Evolutionary conservation across 2,113 vertebrate species (phyloP), one percentile per base, ranked within the genome.

Genomic region (Urocitellus parryii): DNA sequence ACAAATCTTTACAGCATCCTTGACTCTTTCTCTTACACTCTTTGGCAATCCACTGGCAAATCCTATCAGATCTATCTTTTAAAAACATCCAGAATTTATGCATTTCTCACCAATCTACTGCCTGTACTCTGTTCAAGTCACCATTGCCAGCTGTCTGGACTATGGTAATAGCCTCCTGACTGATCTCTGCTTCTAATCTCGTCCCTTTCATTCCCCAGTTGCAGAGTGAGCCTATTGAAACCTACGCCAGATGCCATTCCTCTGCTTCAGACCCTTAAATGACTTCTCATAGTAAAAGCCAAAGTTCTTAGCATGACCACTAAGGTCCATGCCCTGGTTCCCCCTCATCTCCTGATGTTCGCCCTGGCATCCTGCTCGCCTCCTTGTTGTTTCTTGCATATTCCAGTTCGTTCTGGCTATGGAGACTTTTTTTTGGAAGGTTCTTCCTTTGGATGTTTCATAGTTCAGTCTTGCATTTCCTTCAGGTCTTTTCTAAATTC

Each of bases 241-340:
- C 25, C 34, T n/a, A 68, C 85, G 12, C 22, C 79, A 86, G 51
- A 85, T 24, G 25, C 29, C 18, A 45, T 61, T 45, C 22, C 22
- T 92, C 48, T 72, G 34, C 29, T 70, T 63, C 58, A 89, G 83
- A 63, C 18, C 25, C 18, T 84, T 34, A 81, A 58, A 39, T 61
- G 34, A 63, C 48, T n/a, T 48, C 70, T 76, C 61, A 74, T 48
- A 32, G 76, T 51, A 37, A 76, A 87, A 83, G 10, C 24, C 78
- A 48, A 56, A 48, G 29, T 70, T 80, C 53, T 74, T 10, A 70
- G 63, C 42, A 20, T 29, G 25, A 58, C 24, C 34, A 51, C 37
- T 45, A 7, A 68, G 34, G 4, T 1, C 13, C 8, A 2, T 0
- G 4, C 7, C 14, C 37, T 72, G 14, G 32, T 42, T 39, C 5